Evolutionary conservation across 2,113 vertebrate genomes (phyloP).

Genomic region (Callipepla squamata): DNA sequence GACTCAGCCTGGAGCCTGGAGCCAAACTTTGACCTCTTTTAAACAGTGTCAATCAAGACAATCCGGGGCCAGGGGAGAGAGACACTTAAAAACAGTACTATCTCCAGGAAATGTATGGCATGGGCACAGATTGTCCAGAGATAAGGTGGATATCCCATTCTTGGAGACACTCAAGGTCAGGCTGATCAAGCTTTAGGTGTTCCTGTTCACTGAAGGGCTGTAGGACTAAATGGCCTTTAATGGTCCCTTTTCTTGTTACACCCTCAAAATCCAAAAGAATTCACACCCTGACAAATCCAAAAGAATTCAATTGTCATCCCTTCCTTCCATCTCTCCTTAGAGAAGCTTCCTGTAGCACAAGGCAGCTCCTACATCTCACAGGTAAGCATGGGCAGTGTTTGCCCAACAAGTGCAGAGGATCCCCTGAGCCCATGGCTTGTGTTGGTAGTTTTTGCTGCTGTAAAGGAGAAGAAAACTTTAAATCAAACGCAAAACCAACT

Average conservation of each 20-base stretch:
- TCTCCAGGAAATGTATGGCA: not conserved
- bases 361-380: not conserved
- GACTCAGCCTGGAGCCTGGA: not conserved
- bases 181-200: no score
- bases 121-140: no score
- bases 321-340: not conserved
- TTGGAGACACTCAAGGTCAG: no score
- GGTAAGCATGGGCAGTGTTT: not conserved
- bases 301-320: not conserved
- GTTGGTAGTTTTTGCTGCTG: not conserved
- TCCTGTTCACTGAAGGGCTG: no score
- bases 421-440: not conserved
- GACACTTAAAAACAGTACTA: not conserved
- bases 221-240: no score
- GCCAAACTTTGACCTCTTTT: not conserved
- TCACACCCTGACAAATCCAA: not conserved
- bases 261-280: no score
- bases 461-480: not conserved
- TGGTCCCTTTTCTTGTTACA: not conserved
- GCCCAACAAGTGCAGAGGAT: not conserved
- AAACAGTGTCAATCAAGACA: not conserved
- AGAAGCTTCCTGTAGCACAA: not conserved
- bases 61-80: not conserved
- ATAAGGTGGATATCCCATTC: no score
- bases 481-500: not conserved